Evolutionary conservation across 2,888 invertebrate genomes (phyloP).

Genomic region (Augiades crinisus): DNA sequence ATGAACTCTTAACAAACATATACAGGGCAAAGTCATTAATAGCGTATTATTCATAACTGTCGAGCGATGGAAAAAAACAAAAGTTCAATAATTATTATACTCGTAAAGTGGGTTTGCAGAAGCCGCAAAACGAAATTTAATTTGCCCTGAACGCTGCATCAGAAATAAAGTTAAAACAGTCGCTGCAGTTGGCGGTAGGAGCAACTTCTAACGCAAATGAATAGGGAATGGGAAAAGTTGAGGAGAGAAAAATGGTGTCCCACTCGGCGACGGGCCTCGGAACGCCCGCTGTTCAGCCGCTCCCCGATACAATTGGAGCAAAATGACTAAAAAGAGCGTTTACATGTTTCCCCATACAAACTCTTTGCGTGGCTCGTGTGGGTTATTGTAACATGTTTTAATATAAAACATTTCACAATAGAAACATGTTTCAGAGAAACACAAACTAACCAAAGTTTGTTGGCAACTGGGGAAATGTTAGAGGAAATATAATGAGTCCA

Average conservation of each 20-base stretch:
- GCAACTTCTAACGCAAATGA: slow-evolving; percentile 81
- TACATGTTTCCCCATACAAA: background rate
- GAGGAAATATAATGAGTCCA: too few relatives aligned
- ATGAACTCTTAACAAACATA: slow-evolving; percentile 24
- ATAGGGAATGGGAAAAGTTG: slow-evolving; percentile 81
- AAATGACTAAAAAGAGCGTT: slow-evolving; percentile 24
- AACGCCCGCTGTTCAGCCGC: slow-evolving; percentile 50
- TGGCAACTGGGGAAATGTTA: too few relatives aligned
- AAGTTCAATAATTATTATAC: slow-evolving; percentile 74
- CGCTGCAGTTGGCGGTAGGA: slow-evolving; percentile 73
- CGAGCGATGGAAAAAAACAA: slow-evolving; percentile 51
- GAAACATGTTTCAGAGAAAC: too few relatives aligned
- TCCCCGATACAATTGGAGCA: slow-evolving; percentile 61
- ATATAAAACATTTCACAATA: too few relatives aligned
- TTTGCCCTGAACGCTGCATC: slow-evolving; percentile 81
- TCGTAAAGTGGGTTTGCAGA: slow-evolving; percentile 75
- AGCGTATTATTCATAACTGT: slow-evolving; percentile 60
- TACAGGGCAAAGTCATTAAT: slow-evolving; percentile 42
- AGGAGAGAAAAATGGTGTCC: slow-evolving; percentile 78
- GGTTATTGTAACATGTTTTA: background rate
- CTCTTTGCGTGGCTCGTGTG: background rate
- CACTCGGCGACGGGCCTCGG: slow-evolving; percentile 59
- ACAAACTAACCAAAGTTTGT: too few relatives aligned
- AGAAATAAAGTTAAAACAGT: slow-evolving; percentile 81
- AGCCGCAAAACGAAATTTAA: slow-evolving; percentile 81